Evolutionary conservation across 1,140 invertebrate genomes (phyloP).

Genomic region (Heliconius eleuchia): DNA sequence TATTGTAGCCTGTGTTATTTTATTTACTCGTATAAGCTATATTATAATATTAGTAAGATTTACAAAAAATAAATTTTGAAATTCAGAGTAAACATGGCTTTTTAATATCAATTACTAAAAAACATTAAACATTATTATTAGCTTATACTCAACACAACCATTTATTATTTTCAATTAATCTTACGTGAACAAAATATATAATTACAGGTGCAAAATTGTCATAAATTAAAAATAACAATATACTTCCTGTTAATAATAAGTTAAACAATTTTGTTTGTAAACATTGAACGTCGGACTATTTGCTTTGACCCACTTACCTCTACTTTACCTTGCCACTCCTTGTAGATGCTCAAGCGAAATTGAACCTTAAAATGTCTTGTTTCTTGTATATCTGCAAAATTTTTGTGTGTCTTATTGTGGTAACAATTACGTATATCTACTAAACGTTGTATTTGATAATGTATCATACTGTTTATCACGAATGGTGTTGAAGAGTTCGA

Average conservation of each 20-base stretch:
- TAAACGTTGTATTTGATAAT: constrained; percentile 21
- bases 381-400: not conserved
- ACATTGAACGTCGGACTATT: constrained; percentile 48
- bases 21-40: too few species aligned
- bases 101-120: too few species aligned
- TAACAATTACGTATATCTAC: constrained; percentile 31
- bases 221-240: not conserved
- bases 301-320: constrained; percentile 48
- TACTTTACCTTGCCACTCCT: constrained; percentile 35
- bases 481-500: not conserved
- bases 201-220: not conserved
- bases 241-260: constrained; percentile 31
- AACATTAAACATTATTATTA: too few species aligned
- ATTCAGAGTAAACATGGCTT: too few species aligned
- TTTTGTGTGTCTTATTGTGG: not conserved
- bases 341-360: constrained; percentile 15
- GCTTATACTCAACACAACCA: too few species aligned
- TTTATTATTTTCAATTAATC: not conserved
- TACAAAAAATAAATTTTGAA: too few species aligned
- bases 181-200: not conserved
- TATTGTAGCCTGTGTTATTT: too few species aligned
- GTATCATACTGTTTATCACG: constrained; percentile 12
- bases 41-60: too few species aligned
- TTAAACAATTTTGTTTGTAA: constrained; percentile 58
- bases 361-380: constrained; percentile 23